Percentiles rank a stretch among this genome's conserved stretches.
These are phyloP conservation scores for Cryptocephalus primarius DNA, from an alignment of 2,888 invertebrate species.

Conservation along the genomic window DNA sequence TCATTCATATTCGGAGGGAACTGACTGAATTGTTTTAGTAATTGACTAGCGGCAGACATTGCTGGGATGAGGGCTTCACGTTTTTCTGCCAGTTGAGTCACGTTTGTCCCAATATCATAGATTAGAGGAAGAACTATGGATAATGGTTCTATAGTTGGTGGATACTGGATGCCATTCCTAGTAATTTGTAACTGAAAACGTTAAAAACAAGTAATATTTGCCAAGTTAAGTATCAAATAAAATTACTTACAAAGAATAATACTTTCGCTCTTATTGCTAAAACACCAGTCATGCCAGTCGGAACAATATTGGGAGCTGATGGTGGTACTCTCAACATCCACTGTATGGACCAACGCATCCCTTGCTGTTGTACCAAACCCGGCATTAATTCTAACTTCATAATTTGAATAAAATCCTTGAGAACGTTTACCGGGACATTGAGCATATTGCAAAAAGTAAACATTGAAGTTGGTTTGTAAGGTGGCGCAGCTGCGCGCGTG, in stretches of 20 bases:
- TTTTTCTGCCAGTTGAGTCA: conserved; percentile 78
- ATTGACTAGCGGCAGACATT: conserved; percentile 50
- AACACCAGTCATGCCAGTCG: conserved; percentile 83
- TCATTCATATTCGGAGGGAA: conserved; percentile 57
- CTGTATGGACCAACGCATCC: conserved; percentile 79
- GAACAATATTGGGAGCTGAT: conserved; percentile 73
- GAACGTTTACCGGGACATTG: conserved; percentile 73
- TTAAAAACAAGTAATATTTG: background rate
- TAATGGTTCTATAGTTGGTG: conserved; percentile 52
- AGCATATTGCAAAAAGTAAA: conserved; percentile 77
- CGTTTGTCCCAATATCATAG: conserved; percentile 78
- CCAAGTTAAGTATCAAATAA: background rate
- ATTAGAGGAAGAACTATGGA: conserved; percentile 79
- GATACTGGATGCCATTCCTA: conserved; percentile 49
- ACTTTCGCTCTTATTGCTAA: conserved; percentile 79
- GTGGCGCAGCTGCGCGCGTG: conserved; percentile 75
- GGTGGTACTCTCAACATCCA: conserved; percentile 90
- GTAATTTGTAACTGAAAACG: conserved; percentile 58
- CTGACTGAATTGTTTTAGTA: conserved; percentile 63
- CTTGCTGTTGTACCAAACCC: conserved; percentile 47
- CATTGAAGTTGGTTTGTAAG: conserved; percentile 82
- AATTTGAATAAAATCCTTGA: conserved; percentile 86
- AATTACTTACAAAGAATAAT: conserved; percentile 73
- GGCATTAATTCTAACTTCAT: conserved; percentile 59
- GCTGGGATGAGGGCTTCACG: conserved; percentile 55